Evolutionary conservation across 2,797 vertebrate genomes (phyloP).

Genomic region (Chromobotia macracanthus): DNA sequence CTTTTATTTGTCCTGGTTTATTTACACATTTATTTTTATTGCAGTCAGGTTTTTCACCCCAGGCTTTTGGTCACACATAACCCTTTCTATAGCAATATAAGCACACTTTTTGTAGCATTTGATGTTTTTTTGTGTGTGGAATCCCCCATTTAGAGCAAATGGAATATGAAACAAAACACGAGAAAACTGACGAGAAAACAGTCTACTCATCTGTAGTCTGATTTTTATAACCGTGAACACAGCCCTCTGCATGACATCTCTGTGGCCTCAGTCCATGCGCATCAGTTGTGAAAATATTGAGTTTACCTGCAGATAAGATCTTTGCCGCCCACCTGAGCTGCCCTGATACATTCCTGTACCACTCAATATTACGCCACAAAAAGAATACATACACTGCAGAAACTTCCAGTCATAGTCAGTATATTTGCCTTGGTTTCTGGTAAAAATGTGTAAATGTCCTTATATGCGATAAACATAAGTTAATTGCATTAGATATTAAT

Average conservation of each 20-base stretch:
- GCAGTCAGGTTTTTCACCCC: conserved; percentile 44
- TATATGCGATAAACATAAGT: not conserved
- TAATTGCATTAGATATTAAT: not conserved
- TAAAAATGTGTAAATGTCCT: not conserved
- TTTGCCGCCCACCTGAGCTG: conserved; percentile 18
- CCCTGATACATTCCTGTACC: not conserved
- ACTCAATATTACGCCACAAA: not conserved
- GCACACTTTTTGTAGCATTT: conserved; percentile 25
- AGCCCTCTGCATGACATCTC: not conserved
- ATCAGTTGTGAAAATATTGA: conserved; percentile 15
- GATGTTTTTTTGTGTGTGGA: conserved; percentile 11
- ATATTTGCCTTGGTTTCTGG: not conserved
- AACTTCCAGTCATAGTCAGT: not conserved
- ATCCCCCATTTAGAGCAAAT: conserved; percentile 12
- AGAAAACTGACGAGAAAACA: conserved; percentile 14
- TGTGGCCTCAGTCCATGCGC: conserved; percentile 8
- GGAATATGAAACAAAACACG: conserved; percentile 11
- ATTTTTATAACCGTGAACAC: conserved; percentile 21
- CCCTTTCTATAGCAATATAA: conserved; percentile 35
- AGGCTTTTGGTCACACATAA: conserved; percentile 44
- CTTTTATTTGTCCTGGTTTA: conserved; percentile 9
- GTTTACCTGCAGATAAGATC: conserved; percentile 8
- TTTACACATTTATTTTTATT: conserved; percentile 48
- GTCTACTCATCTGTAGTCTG: not conserved
- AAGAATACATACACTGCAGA: not conserved